Conservation (phyloP, 1,140 invertebrate genomes). For the Leucophenga varia region DNA sequence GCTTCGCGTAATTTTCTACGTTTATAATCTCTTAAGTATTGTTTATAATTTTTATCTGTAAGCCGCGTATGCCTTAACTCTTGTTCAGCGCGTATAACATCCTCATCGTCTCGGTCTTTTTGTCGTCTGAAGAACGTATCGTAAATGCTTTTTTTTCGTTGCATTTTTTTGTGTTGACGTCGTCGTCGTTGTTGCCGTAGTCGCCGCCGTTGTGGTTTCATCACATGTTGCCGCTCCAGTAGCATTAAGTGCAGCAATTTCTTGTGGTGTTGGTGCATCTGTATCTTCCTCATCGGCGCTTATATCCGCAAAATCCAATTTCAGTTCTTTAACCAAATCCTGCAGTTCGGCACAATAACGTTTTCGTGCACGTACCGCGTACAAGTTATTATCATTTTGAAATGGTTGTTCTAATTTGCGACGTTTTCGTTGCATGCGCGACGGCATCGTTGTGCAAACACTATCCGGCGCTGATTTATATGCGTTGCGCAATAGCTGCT, state of each 20-base stretch:
- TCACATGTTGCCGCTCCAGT: conserved; percentile 50
- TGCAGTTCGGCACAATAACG: conserved; percentile 43
- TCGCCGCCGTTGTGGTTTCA: conserved; percentile 27
- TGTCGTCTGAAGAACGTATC: conserved; percentile 43
- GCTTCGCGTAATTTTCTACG: conserved; percentile 62
- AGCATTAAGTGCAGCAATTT: conserved; percentile 13
- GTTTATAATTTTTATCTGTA: conserved; percentile 68
- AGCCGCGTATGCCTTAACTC: conserved; percentile 28
- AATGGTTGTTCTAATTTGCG: conserved; percentile 19
- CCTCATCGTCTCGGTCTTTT: conserved; percentile 33
- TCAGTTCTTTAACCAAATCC: conserved; percentile 53
- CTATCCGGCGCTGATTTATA: conserved; percentile 59
- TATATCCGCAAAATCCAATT: conserved; percentile 29
- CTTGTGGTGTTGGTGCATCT: conserved; percentile 11
- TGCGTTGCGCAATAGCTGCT: conserved; percentile 65
- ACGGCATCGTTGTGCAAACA: conserved; percentile 7
- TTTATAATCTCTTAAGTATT: conserved; percentile 68
- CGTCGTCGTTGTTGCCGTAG: conserved; percentile 22
- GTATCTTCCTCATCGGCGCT: conserved; percentile 42
- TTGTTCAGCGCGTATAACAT: conserved; percentile 31
- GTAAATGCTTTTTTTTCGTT: conserved; percentile 47
- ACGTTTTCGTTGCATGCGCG: conserved; percentile 40
- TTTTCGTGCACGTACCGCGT: conserved; percentile 57
- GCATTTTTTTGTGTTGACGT: conserved; percentile 23
- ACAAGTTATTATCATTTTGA: conserved; percentile 54